Base-by-base conservation (phyloP, 2,888 invertebrate genomes). In the Cheiracanthium punctorium region DNA sequence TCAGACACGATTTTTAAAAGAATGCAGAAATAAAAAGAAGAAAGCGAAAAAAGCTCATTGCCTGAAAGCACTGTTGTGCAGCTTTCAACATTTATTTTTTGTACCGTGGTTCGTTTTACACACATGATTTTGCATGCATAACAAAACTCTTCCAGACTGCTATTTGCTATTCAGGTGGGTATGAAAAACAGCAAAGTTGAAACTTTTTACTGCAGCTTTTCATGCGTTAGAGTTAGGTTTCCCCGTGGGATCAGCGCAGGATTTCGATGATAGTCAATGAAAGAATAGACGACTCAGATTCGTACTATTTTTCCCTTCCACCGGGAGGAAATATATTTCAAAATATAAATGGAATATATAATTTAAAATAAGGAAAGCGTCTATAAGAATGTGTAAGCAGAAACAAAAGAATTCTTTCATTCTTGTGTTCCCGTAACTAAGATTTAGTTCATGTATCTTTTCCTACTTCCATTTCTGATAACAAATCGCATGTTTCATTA, bases 111-210 rank as follows among this genome's bases (percentile, higher is more conserved):
- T 80, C 85, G 73, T 74, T 74, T 80, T 85, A 80, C 85, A 80
- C 85, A 80, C 80, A 80, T 85, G 77, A 84, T 84, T 85, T 85
- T 80, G 80, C 85, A 85, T 80, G 80, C 85, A 85, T 80, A 85
- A 85, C 80, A 74, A 79, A 85, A 84, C 67, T 65, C 67, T n/a
- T 69, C 52, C 69, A 41, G 48, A 29, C n/a, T 84, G 33, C 73
- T 41, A 73, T 79, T 84, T 84, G 72, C 77, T 79, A 73, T 84
- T 52, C 73, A n/a, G 30, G 33, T 58, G 64, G 67, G 58, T 80
- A 80, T 74, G 74, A 74, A 85, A 85, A 80, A 73, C 72, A 79
- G 71, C 41, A 76, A 73, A 84, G 52, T 69, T 10, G 77, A 73
- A 77, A 73, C 77, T 82, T 82, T 76, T 71, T 43, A 30, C 33